A percentile compares a stretch with the other conserved stretches of the same genome.
phyloP scores from a whole-genome alignment of 1,140 invertebrate species.

The Drosophila neocordata region DNA sequence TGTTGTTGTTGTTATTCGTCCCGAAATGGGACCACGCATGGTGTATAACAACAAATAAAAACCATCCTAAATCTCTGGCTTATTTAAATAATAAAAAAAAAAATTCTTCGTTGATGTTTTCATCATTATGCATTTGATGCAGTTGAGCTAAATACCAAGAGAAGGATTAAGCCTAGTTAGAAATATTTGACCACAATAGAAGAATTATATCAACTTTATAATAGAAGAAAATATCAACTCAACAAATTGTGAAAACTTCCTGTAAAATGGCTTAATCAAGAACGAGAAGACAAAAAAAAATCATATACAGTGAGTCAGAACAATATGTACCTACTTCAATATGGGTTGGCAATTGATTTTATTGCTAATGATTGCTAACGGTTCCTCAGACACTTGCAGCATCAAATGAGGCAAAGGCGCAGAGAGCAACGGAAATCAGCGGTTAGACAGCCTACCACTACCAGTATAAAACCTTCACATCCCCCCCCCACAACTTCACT shows the following conservation, averaged over 20 bases:
- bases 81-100: conserved; percentile 60
- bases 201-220: too few species aligned
- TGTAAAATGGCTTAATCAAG: conserved; percentile 21
- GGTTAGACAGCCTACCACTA: conserved; percentile 52
- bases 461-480: too few species aligned
- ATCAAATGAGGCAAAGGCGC: conserved; percentile 7
- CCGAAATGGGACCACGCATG: conserved; percentile 74
- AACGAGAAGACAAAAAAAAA: not conserved
- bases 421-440: conserved; percentile 60
- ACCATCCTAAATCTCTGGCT: conserved; percentile 52
- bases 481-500: too few species aligned
- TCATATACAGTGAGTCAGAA: conserved; percentile 22
- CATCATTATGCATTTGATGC: too few species aligned
- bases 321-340: conserved; percentile 57
- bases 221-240: too few species aligned
- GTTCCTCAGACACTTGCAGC: conserved; percentile 69
- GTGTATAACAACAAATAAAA: conserved; percentile 16
- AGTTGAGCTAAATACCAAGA: too few species aligned
- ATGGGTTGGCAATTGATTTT: conserved; percentile 77
- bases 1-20: conserved; percentile 18
- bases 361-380: conserved; percentile 75
- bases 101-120: too few species aligned
- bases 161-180: too few species aligned
- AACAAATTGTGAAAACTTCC: conserved; percentile 32
- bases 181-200: too few species aligned